A percentile compares a stretch with the other conserved stretches of the same genome.
Conservation (phyloP, 2,888 invertebrate species). For the Orthosia incerta region DNA sequence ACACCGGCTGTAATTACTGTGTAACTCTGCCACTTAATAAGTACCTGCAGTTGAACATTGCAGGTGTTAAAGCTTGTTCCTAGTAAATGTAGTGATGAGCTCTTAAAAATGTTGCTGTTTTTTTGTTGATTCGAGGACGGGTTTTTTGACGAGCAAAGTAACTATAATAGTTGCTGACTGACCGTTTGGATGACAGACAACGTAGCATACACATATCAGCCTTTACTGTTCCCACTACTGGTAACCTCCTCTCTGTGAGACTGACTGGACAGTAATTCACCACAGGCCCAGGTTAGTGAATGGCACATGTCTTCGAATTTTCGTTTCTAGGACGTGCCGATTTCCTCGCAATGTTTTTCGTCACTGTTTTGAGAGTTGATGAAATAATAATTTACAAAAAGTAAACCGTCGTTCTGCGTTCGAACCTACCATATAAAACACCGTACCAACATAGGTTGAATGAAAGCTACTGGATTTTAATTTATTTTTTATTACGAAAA, state of each 20-base stretch:
- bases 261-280: too few species aligned
- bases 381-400: not conserved
- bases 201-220: too few species aligned
- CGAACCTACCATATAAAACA: not conserved
- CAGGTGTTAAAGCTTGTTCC: not conserved
- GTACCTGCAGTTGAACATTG: slow-evolving; percentile 11
- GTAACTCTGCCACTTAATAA: slow-evolving; percentile 23
- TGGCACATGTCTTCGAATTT: too few species aligned
- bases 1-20: slow-evolving; percentile 18
- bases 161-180: not conserved
- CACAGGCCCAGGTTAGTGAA: too few species aligned
- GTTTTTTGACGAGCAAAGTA: too few species aligned
- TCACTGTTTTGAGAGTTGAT: not conserved
- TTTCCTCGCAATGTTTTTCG: not conserved
- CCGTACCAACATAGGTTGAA: too few species aligned
- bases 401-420: not conserved
- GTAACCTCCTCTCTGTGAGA: too few species aligned
- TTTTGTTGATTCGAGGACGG: too few species aligned
- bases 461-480: not conserved
- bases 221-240: too few species aligned
- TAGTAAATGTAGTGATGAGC: not conserved
- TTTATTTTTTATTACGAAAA: not conserved
- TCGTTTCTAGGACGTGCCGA: not conserved
- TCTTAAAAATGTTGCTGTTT: not conserved
- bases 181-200: not conserved